Percentiles rank a stretch among this genome's conserved stretches.
phyloP scores from a whole-genome alignment of 35 echinoderm and acorn worm genomes.

The Apostichopus californicus region DNA sequence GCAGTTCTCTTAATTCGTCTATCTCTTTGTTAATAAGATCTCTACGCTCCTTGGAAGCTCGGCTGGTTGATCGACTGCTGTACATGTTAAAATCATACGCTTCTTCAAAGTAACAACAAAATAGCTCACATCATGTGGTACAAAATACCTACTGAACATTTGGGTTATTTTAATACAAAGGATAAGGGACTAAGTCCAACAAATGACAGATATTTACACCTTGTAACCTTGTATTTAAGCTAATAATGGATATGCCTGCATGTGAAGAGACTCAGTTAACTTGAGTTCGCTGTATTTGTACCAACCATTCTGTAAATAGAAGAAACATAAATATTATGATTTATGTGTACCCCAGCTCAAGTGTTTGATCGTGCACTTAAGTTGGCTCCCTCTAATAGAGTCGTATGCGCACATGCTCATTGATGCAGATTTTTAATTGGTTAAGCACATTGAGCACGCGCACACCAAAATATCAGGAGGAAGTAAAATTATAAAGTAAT shows the following conservation, averaged over 20 bases:
- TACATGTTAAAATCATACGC: neutral
- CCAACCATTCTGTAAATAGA: neutral
- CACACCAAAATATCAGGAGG: neutral
- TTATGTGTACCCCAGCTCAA: neutral
- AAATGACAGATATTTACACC: neutral
- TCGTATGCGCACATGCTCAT: neutral
- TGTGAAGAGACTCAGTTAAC: too few species aligned
- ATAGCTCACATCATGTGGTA: neutral
- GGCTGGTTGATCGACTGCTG: conserved; percentile 64
- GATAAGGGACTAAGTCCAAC: neutral
- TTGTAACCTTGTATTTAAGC: neutral
- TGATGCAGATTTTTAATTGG: neutral
- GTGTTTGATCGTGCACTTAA: neutral
- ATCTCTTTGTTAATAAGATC: conserved; percentile 98
- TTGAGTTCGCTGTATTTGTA: neutral
- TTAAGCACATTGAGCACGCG: neutral
- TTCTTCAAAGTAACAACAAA: neutral
- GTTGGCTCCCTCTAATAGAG: neutral
- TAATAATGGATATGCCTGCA: neutral
- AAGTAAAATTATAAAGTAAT: too few species aligned
- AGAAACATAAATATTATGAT: neutral
- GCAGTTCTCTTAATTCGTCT: conserved; percentile 72
- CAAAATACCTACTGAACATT: neutral
- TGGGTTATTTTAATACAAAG: neutral
- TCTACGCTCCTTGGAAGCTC: conserved; percentile 85